Evolutionary conservation across 2,113 vertebrate species (phyloP).

Genomic region (Micromys minutus): DNA sequence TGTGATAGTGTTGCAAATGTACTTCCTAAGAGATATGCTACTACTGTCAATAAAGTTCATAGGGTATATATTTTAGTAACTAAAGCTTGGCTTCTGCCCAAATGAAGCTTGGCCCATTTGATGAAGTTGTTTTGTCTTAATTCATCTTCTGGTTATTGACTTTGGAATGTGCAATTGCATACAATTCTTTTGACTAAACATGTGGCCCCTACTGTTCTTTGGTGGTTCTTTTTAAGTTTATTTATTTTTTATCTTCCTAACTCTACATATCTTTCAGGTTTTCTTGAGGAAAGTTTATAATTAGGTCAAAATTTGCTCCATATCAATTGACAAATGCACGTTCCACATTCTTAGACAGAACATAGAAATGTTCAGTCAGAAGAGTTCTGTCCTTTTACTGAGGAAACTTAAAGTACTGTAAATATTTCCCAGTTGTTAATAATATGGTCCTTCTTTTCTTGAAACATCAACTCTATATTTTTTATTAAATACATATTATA

Average conservation of each 20-base stretch:
- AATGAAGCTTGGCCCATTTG: neutral
- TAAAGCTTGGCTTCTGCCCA: neutral
- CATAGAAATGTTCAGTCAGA: neutral
- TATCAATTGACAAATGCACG: neutral
- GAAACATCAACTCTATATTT: neutral
- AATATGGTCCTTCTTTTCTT: neutral
- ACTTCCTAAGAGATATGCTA: neutral
- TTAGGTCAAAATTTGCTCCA: neutral
- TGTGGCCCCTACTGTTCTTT: neutral
- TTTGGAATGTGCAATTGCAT: neutral
- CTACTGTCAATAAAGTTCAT: neutral
- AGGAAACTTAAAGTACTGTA: neutral
- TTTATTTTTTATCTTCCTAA: neutral
- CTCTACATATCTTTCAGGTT: neutral
- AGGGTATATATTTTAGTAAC: neutral
- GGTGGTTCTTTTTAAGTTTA: neutral
- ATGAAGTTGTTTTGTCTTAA: neutral
- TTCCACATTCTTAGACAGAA: neutral
- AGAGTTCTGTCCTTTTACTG: neutral
- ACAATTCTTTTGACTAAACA: neutral
- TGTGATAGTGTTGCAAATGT: neutral
- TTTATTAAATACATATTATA: neutral
- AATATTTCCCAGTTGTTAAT: neutral
- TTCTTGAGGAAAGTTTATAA: neutral
- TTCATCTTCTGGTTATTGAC: neutral